Evolutionary conservation across 2,113 vertebrate genomes (phyloP).

Genomic region (Lophotis ruficrista): DNA sequence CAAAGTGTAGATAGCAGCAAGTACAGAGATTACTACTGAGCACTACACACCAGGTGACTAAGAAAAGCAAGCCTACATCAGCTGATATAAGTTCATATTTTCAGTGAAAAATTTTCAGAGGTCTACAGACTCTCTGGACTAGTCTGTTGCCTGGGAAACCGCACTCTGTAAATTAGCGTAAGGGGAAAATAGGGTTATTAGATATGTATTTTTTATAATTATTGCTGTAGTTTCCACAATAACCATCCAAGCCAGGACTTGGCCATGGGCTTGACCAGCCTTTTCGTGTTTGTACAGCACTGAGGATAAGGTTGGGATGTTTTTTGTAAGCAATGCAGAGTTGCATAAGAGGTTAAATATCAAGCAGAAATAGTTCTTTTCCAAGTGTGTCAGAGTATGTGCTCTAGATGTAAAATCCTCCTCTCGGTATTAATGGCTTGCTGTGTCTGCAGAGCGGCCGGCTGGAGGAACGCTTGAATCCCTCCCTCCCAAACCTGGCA

Average conservation of each 20-base stretch:
- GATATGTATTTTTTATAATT: not conserved
- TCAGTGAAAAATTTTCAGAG: constrained; percentile 1
- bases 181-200: not conserved
- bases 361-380: not conserved
- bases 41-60: not conserved
- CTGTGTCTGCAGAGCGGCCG: not conserved
- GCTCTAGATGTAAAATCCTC: not conserved
- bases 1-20: not conserved
- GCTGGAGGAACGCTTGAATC: not conserved
- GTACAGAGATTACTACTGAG: not conserved
- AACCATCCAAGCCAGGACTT: not conserved
- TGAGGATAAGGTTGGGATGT: not conserved
- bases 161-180: not conserved
- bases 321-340: not conserved
- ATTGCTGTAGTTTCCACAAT: not conserved
- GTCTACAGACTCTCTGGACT: not conserved
- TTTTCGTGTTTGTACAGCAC: not conserved
- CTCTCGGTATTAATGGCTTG: not conserved
- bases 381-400: not conserved
- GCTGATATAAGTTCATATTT: not conserved
- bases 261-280: not conserved
- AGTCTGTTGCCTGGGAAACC: constrained; percentile 52
- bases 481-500: not conserved
- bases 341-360: not conserved
- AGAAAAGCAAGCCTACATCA: not conserved